A percentile compares a stretch with the other conserved stretches of the same genome.
Conservation (phyloP, 1,140 invertebrate genomes). For the Heliothis subflexa region DNA sequence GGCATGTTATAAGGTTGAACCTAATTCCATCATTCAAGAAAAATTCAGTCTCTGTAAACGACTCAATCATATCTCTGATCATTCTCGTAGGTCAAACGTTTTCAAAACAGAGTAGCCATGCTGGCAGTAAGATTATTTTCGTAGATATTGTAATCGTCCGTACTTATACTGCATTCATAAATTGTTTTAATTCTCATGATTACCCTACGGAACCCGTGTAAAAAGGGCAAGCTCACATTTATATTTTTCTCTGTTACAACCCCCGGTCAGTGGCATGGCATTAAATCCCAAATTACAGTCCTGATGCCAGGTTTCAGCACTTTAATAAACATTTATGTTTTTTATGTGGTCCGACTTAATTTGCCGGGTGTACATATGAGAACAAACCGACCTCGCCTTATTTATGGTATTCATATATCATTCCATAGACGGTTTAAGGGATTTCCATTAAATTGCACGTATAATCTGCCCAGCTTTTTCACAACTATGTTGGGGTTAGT, state of each 20-base stretch:
- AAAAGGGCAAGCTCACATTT: not conserved
- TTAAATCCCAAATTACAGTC: constrained; percentile 48
- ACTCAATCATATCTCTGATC: too few species aligned
- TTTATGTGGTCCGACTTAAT: constrained; percentile 46
- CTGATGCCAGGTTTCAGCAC: constrained; percentile 48
- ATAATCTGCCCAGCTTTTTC: too few species aligned
- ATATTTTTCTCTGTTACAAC: constrained; percentile 15
- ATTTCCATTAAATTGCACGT: not conserved
- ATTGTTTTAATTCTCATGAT: not conserved
- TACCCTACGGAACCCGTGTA: constrained; percentile 24
- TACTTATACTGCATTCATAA: too few species aligned
- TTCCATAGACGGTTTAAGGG: constrained; percentile 7
- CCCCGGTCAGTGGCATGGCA: constrained; percentile 29
- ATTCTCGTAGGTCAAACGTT: too few species aligned
- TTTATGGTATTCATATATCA: constrained; percentile 26
- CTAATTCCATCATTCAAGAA: too few species aligned
- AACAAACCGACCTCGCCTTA: constrained; percentile 4
- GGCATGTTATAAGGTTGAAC: too few species aligned
- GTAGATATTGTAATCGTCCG: too few species aligned
- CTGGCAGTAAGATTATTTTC: too few species aligned
- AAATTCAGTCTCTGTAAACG: too few species aligned
- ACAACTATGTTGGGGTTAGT: too few species aligned
- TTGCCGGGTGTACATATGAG: constrained; percentile 47
- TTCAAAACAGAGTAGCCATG: too few species aligned
- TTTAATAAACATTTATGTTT: constrained; percentile 51